Conservation (phyloP, 2,113 vertebrate genomes). For the Hyperopisus bebe region DNA sequence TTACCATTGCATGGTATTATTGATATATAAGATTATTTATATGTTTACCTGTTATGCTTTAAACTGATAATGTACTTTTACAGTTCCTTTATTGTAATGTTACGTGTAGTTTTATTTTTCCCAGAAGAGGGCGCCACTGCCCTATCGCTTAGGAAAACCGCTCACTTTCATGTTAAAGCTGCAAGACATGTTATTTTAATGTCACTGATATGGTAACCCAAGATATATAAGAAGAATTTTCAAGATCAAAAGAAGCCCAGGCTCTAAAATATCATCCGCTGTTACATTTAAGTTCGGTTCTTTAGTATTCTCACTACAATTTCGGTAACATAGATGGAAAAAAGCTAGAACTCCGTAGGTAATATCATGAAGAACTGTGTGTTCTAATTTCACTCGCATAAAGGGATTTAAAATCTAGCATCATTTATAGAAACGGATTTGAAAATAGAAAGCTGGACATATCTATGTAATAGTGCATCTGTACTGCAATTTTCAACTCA, state of each 20-base stretch:
- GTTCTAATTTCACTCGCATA: background rate
- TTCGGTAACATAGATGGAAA: background rate
- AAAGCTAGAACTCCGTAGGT: background rate
- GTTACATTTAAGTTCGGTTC: background rate
- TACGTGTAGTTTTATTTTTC: background rate
- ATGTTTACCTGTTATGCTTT: background rate
- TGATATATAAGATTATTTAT: background rate
- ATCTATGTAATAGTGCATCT: background rate
- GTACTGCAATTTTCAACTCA: background rate
- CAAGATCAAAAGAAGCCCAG: background rate
- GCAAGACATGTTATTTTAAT: background rate
- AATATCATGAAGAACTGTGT: background rate
- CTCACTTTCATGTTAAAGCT: background rate
- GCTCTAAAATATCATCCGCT: background rate
- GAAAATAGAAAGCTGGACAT: background rate
- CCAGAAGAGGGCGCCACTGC: slow-evolving; percentile 3
- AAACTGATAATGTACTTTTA: background rate
- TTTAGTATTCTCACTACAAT: background rate
- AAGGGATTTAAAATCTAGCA: background rate
- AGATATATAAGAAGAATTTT: background rate
- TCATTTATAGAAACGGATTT: background rate
- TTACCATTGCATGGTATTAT: background rate
- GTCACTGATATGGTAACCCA: background rate
- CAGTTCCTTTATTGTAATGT: background rate
- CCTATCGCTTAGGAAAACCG: background rate